These are phyloP conservation scores for Boloria selene DNA, from an alignment of 2,888 invertebrate species.

Conservation along the genomic window DNA sequence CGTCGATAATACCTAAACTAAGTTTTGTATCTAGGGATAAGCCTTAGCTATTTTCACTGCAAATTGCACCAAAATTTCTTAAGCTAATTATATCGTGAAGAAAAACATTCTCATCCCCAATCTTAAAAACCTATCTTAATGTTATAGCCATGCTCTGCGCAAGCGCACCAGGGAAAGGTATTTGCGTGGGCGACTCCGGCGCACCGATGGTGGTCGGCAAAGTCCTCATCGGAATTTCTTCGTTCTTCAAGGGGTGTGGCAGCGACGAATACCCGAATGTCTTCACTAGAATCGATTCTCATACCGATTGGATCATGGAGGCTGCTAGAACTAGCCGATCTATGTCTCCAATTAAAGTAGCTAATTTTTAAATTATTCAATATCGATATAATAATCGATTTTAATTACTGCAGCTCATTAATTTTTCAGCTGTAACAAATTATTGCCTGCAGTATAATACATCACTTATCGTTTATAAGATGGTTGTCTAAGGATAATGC, in stretches of 20 bases:
- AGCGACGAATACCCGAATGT: conserved; percentile 50
- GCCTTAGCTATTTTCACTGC: too few relatives aligned
- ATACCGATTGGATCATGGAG: conserved; percentile 59
- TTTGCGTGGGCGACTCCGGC: conserved; percentile 61
- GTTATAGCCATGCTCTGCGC: conserved; percentile 58
- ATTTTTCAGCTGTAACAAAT: not conserved
- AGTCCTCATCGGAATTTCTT: conserved; percentile 52
- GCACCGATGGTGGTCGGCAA: conserved; percentile 56
- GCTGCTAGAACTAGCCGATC: conserved; percentile 45
- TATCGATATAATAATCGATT: not conserved
- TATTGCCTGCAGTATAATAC: too few relatives aligned
- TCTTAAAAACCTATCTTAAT: not conserved
- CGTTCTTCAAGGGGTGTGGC: conserved; percentile 50
- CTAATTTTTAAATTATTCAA: not conserved
- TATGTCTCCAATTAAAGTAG: conserved; percentile 2
- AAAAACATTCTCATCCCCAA: too few relatives aligned
- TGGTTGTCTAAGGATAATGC: not conserved
- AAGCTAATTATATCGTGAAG: too few relatives aligned
- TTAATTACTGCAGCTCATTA: not conserved
- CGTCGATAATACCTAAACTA: too few relatives aligned
- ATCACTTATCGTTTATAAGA: not conserved
- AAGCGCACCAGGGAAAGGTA: conserved; percentile 46
- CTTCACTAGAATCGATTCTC: conserved; percentile 55
- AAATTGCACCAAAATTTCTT: too few relatives aligned
- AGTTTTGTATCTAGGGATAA: too few relatives aligned